phyloP scores from a whole-genome alignment of 2,797 vertebrate species.

The Alouatta caraya region DNA sequence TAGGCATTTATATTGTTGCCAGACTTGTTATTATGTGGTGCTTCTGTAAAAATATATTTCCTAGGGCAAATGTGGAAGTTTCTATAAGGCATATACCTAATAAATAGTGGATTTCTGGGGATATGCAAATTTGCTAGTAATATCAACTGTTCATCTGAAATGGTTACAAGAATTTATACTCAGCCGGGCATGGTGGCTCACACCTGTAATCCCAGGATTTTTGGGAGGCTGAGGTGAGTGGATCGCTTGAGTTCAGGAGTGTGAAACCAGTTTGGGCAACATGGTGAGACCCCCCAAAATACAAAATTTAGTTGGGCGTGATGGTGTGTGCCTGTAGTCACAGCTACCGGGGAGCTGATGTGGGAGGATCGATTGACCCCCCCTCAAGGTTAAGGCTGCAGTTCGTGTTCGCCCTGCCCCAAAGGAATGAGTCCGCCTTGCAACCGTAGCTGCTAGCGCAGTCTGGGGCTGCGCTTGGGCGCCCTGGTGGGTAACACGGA shows the following conservation, averaged over 20 bases:
- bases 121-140: neutral
- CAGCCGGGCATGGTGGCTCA: neutral
- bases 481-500: neutral
- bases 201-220: neutral
- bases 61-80: neutral
- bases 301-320: no score
- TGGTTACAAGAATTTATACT: neutral
- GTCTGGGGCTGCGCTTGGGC: neutral
- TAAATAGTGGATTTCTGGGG: neutral
- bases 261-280: no score
- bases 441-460: rapidly evolving
- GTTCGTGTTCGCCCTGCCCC: neutral
- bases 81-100: neutral
- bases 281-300: no score
- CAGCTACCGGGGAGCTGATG: no score
- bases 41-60: neutral
- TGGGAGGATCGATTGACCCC: neutral
- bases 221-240: neutral
- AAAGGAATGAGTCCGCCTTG: neutral
- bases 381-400: neutral
- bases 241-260: neutral
- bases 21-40: neutral
- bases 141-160: neutral
- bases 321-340: no score
- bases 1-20: neutral